Conservation (phyloP, 1,140 invertebrate genomes). For the Drosophila busckii region DNA sequence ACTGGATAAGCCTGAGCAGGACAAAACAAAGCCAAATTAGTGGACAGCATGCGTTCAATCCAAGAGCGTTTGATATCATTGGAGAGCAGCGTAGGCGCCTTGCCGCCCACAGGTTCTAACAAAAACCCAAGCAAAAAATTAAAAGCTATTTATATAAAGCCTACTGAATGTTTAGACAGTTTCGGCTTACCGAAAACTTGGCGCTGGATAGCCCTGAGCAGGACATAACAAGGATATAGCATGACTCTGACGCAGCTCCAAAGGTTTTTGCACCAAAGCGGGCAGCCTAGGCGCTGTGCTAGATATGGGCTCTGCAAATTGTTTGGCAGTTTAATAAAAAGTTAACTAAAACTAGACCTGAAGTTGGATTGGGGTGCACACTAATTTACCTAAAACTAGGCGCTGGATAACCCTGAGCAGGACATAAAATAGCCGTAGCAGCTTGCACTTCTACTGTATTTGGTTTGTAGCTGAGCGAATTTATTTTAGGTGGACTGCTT, state of each 20-base stretch:
- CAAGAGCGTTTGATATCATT: conserved; percentile 82
- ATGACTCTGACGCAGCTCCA: conserved; percentile 52
- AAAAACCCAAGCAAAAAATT: not conserved
- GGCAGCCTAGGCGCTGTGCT: conserved; percentile 80
- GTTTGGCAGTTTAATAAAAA: not conserved
- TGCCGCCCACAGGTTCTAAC: conserved; percentile 86
- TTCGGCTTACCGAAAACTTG: conserved; percentile 70
- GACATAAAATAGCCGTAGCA: conserved; percentile 82
- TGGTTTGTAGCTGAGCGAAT: conserved; percentile 56
- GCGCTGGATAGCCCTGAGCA: conserved; percentile 84
- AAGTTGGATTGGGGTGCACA: conserved; percentile 7
- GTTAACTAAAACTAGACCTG: conserved; percentile 8
- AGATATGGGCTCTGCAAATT: conserved; percentile 84
- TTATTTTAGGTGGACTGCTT: conserved; percentile 82
- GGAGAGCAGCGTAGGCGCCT: conserved; percentile 84
- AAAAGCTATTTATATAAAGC: no score
- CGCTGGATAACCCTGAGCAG: conserved; percentile 86
- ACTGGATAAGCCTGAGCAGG: conserved; percentile 84
- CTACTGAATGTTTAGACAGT: conserved; percentile 34
- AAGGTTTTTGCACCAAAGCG: conserved; percentile 48
- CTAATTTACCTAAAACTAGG: conserved; percentile 82
- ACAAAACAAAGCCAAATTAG: conserved; percentile 78
- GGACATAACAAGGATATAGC: conserved; percentile 82
- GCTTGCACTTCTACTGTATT: conserved; percentile 78
- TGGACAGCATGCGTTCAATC: conserved; percentile 79